phyloP scores from a whole-genome alignment of 2,113 vertebrate species.

The Ceuthmochares aereus region DNA sequence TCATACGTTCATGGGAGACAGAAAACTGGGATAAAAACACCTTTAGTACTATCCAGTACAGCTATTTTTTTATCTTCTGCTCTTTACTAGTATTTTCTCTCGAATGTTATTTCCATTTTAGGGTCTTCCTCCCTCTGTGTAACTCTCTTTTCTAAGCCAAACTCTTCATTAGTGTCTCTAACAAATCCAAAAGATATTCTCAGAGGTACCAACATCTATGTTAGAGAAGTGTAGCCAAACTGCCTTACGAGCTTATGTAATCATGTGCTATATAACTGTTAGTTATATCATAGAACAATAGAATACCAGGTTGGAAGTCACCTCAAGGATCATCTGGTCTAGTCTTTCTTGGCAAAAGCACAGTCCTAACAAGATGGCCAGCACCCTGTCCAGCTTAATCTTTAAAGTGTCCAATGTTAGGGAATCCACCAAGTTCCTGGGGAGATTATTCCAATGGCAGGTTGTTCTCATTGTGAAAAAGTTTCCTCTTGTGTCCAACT shows the following conservation, averaged over 20 bases:
- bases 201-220: not conserved
- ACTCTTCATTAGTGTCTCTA: not conserved
- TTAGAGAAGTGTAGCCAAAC: not conserved
- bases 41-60: not conserved
- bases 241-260: not conserved
- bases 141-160: not conserved
- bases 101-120: not conserved
- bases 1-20: not conserved
- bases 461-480: too few relatives aligned
- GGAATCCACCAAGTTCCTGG: too few relatives aligned
- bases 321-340: too few relatives aligned
- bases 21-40: not conserved
- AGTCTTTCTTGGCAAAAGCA: too few relatives aligned
- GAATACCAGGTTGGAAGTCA: too few relatives aligned
- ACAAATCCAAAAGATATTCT: not conserved
- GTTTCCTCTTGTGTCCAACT: too few relatives aligned
- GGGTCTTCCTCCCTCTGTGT: not conserved
- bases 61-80: not conserved
- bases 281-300: not conserved
- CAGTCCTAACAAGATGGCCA: too few relatives aligned
- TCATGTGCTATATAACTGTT: not conserved
- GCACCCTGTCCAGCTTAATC: too few relatives aligned
- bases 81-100: not conserved
- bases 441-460: too few relatives aligned
- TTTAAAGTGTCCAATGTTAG: too few relatives aligned